phyloP scores from a whole-genome alignment of 2,113 vertebrate species.

The Colistium nudipinnis region DNA sequence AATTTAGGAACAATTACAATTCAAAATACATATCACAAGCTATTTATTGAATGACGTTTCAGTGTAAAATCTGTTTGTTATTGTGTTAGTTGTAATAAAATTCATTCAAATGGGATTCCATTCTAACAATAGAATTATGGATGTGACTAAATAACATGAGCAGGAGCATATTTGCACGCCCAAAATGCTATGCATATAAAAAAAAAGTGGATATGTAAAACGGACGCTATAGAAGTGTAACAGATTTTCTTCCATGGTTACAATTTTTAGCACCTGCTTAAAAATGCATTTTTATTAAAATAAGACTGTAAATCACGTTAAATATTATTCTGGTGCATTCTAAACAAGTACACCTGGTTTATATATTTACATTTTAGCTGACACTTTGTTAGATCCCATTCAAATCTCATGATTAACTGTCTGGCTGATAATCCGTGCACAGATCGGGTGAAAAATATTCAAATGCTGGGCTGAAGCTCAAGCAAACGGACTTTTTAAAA shows the following conservation, averaged over 20 bases:
- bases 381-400: slow-evolving; percentile 33
- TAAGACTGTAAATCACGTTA: background rate
- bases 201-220: background rate
- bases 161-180: background rate
- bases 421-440: slow-evolving; percentile 15
- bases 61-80: slow-evolving; percentile 41
- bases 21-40: slow-evolving; percentile 2
- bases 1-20: slow-evolving; percentile 4
- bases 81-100: slow-evolving; percentile 33
- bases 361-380: slow-evolving; percentile 19
- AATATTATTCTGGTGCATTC: slow-evolving; percentile 11
- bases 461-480: background rate
- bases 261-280: background rate
- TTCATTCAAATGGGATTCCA: slow-evolving; percentile 39
- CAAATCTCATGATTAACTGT: slow-evolving; percentile 30
- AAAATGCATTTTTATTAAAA: slow-evolving; percentile 3
- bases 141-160: slow-evolving; percentile 44
- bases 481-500: slow-evolving; percentile 33
- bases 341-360: background rate
- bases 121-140: slow-evolving; percentile 56
- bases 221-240: background rate
- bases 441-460: background rate
- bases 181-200: background rate
- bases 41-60: slow-evolving; percentile 11
- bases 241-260: slow-evolving; percentile 5